These are phyloP conservation scores for Coremacera marginata DNA, from an alignment of 2,888 invertebrate species.

Conservation along the genomic window DNA sequence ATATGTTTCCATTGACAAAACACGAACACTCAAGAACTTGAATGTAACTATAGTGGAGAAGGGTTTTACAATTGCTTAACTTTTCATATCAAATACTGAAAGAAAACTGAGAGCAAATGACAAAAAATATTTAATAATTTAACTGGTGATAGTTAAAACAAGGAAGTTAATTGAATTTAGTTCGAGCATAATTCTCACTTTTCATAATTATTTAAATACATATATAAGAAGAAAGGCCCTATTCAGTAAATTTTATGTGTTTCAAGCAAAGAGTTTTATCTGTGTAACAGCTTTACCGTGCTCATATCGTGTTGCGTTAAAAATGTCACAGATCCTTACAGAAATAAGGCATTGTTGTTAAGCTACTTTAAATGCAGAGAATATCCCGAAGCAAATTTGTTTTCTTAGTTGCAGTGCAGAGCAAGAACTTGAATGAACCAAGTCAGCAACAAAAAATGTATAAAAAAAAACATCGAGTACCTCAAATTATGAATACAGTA, in stretches of 20 bases:
- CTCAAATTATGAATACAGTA: no score
- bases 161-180: no score
- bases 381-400: conserved; percentile 43
- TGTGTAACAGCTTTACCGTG: not conserved
- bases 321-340: conserved; percentile 38
- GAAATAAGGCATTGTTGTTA: conserved; percentile 30
- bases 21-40: not conserved
- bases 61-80: no score
- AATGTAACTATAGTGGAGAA: not conserved
- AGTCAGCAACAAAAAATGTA: not conserved
- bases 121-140: no score
- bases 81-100: no score
- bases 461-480: not conserved
- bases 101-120: no score
- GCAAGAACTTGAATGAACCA: conserved; percentile 33
- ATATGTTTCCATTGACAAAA: conserved; percentile 40
- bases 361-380: conserved; percentile 29
- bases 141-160: no score
- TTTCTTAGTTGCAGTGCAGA: conserved; percentile 42
- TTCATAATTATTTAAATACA: no score
- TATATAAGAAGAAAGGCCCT: not conserved
- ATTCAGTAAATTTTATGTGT: not conserved
- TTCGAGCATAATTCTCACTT: no score
- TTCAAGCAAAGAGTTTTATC: not conserved
- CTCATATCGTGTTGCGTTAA: not conserved